Evolutionary conservation across 1,140 invertebrate genomes (phyloP), one percentile per base, ranked within the genome.

Genomic region (Drosophila grimshawi): DNA sequence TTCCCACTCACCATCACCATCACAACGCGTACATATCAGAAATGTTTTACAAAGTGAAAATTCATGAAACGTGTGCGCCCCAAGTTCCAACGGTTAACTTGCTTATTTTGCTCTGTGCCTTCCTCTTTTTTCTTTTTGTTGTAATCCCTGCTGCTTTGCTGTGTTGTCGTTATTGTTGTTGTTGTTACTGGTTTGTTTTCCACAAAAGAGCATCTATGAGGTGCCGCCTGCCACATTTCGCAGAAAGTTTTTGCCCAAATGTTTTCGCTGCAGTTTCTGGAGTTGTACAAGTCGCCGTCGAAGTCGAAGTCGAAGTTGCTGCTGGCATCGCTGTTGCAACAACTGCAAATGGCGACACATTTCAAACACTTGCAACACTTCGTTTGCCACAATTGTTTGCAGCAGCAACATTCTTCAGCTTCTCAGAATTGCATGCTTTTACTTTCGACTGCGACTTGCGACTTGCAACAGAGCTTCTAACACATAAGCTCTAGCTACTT

Each of bases 41-140:
- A 86, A 86, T 86, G 82, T 86, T 86, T 86, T 86, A 86, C 82
- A 88, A 86, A 86, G 82, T 86, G 82, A 88, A 86, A 86, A 86
- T 88, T 83, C 82, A 80, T 80, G 82, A 80, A 77, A 86, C 82
- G 82, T 86, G 82, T 78, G 83, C 76, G 32, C 39, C 56, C 35
- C 62, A 46, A 63, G 43, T 74, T 69, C 62, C 41, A 46, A 45
- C 68, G 60, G 60, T 79, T 80, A 83, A 85, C 80, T 82, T 82
- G 76, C 68, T 74, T 85, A 69, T 72, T 77, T 74, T 45, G 62
- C 41, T 45, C 59, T 49, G 52, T 48, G 32, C 7, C 19, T 19
- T 46, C 37, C 43, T 46, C 35, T n/a, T 57, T 41, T 11, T 53
- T 30, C 45, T 19, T 67, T 53, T 37, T 61, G 55, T 49, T 72